Base-by-base conservation (phyloP, 2,797 vertebrate species). In the Poeciliopsis presidionis region DNA sequence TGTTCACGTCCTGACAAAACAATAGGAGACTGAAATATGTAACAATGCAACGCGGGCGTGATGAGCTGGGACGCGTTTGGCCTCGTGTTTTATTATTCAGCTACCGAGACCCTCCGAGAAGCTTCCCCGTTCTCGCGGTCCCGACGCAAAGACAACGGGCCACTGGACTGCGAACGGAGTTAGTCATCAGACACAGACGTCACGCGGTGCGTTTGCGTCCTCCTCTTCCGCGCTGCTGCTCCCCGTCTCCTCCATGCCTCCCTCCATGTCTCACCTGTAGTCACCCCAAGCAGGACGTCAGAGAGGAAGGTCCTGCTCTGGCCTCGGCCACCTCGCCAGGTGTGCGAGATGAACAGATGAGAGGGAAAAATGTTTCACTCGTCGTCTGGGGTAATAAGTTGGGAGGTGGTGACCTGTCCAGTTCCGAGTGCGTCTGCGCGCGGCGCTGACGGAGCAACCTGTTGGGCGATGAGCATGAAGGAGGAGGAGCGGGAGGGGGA, bases 371-470 rank as follows among this genome's bases (percentile, higher is more conserved):
- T n/a, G 65, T 9, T n/a, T 25, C 22, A 28, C 78, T 81, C 55
- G 45, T 77, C 67, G 11, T 39, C 51, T 74, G 18, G 65, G 69
- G 84, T 51, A 89, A 84, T 28, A 76, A 78, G 45, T 1, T 22
- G 46, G 74, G 81, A 90, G 86, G 80, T 83, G 91, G 84, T 74
- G 30, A 63, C 30, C 16, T 46, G 25, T 22, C 36, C 63, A 41
- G 63, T 43, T 82, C 76, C 75, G 75, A 79, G 46, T 69, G 63
- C 3, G 3, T 82, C 87, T 28, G 39, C 77, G 28, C 74, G 55
- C 77, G 46, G 59, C 92, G 84, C 91, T 92, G 89, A 92, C 90
- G 81, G 55, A 88, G 87, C 89, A 88, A 93, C 92, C 92, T 94
- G 93, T 94, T 92, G 92, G 88, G 51, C 55, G 79, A 77, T 72